These are phyloP conservation scores for Aphelocoma californica DNA, from an alignment of 2,797 vertebrate genomes.

Conservation along the genomic window DNA sequence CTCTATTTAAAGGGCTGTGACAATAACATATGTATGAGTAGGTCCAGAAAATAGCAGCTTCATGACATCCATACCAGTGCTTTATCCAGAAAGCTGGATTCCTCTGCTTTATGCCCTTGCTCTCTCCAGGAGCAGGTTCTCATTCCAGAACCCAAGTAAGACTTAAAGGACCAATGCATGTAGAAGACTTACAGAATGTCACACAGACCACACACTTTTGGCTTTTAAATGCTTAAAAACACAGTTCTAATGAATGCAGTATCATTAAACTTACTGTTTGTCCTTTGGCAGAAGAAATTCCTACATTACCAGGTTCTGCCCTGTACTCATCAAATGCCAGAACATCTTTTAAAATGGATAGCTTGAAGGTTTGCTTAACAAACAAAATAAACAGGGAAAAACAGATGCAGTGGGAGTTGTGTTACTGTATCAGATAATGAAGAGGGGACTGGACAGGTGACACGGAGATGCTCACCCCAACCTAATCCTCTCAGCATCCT, in stretches of 20 bases:
- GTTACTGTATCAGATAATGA: background rate
- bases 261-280: background rate
- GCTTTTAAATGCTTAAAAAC: background rate
- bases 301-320: background rate
- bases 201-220: background rate
- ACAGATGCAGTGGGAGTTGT: background rate
- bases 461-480: background rate
- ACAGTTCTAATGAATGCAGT: background rate
- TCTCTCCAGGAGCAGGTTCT: background rate
- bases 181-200: background rate
- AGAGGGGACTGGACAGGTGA: background rate
- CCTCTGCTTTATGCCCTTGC: background rate
- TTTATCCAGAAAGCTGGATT: background rate
- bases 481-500: background rate
- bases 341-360: background rate
- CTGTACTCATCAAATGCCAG: background rate
- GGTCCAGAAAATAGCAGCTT: slow-evolving; percentile 36
- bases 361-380: background rate
- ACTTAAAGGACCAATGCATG: background rate
- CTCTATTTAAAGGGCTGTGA: slow-evolving; percentile 43
- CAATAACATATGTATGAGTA: slow-evolving; percentile 34
- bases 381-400: background rate
- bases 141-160: background rate
- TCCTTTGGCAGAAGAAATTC: background rate
- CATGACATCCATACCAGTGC: background rate